phyloP scores from a whole-genome alignment of 2,888 invertebrate genomes.

The Sphecodes monilicornis region DNA sequence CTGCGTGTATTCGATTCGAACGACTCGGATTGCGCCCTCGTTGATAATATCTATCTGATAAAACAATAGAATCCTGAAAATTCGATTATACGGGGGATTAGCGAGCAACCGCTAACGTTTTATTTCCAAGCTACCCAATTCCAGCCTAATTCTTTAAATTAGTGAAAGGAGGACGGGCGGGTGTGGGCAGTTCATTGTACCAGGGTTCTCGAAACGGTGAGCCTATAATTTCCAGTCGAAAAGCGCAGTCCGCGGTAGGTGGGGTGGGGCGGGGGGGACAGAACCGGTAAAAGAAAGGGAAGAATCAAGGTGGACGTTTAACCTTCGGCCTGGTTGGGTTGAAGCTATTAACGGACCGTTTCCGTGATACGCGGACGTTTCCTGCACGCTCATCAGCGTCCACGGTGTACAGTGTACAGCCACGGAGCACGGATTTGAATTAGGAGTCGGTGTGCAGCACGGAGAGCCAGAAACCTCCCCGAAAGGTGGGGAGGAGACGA shows the following conservation, averaged over 20 bases:
- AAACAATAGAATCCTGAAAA: background rate
- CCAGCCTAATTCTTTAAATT: slow-evolving; percentile 1
- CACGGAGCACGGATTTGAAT: slow-evolving; percentile 65
- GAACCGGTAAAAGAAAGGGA: background rate
- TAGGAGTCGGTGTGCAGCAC: slow-evolving; percentile 51
- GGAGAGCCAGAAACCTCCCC: slow-evolving; percentile 42
- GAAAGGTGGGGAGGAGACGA: slow-evolving; percentile 44
- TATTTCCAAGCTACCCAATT: background rate
- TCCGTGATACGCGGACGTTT: slow-evolving; percentile 54
- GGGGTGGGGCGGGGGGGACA: background rate
- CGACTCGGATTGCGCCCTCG: background rate
- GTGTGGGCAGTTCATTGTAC: background rate
- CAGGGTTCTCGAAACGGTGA: background rate
- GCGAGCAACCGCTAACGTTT: background rate
- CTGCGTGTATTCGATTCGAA: background rate
- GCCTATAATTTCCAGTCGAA: slow-evolving; percentile 16
- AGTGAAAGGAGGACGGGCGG: background rate
- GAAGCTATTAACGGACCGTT: slow-evolving; percentile 48
- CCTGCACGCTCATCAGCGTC: slow-evolving; percentile 51
- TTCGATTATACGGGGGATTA: background rate
- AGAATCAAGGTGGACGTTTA: slow-evolving; percentile 28
- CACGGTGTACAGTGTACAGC: slow-evolving; percentile 31
- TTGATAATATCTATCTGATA: background rate
- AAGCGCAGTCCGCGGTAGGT: background rate
- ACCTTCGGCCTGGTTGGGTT: slow-evolving; percentile 12